Base-by-base conservation (phyloP, 1,140 invertebrate genomes). In the Drosophila tropicalis region DNA sequence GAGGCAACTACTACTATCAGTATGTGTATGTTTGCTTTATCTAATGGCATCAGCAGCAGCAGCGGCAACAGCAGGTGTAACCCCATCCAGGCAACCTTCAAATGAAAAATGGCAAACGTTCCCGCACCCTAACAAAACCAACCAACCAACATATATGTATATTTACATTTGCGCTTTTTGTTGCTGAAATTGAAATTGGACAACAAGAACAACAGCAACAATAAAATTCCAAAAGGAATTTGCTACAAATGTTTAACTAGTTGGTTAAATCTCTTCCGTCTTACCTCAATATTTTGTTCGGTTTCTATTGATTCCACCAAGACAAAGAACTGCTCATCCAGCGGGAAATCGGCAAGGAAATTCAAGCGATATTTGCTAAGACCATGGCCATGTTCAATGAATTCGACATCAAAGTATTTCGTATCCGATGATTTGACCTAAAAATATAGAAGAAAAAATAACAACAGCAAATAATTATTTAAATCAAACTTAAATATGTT, bases 11-110 rank as follows among this genome's bases (percentile, higher is more conserved):
- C 44, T 51, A 70, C 74, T 67, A 77, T 79, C 74, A 77, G 62
- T 77, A 62, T 77, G 74, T 79, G 62, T 77, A 62, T 77, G 77
- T 79, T 77, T 79, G 70, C 77, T 66, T 63, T 77, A 79, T 79
- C 77, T 79, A 77, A 79, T 77, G 74, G 77, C 77, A 79, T 77
- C 74, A 70, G 74, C 76, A 72, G 73, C 34, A 36, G 34, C 25
- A 25, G 25, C 25, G 0, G 25, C 29, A 29, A 5, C 29, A 29
- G 73, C 34, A 36, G 34, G 34, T 36, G 77, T 77, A 72, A 70
- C 74, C 70, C 65, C 44, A 22, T 10, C 44, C 36, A 39, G n/a
- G 2, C 34, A 36, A 22, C 17, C 17, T 22, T 19, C 19, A 51
- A 51, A 77, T 77, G 77, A 79, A 70, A 79, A 79, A 79, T 79